Conservation (phyloP, 2,797 vertebrate species). For the Hirundo rustica region DNA sequence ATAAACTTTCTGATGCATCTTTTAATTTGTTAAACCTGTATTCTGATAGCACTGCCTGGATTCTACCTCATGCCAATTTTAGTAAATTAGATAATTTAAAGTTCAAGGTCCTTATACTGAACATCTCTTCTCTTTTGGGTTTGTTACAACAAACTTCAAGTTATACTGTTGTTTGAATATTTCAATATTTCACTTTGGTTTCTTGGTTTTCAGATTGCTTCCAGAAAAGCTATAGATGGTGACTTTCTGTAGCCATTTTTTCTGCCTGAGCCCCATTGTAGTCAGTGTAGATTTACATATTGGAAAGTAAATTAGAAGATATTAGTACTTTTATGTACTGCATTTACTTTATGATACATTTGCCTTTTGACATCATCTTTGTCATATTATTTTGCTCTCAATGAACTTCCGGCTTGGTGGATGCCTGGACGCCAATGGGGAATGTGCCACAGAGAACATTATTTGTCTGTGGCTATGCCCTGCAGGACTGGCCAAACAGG, state of each 20-base stretch:
- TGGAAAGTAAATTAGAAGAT: neutral
- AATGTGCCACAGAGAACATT: neutral
- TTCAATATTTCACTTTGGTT: neutral
- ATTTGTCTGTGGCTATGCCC: neutral
- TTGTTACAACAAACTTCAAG: neutral
- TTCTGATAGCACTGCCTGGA: neutral
- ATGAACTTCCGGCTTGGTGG: neutral
- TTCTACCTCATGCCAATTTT: neutral
- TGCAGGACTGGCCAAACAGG: conserved; percentile 15
- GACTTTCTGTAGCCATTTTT: neutral
- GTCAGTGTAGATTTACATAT: neutral
- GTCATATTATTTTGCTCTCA: neutral
- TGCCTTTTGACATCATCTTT: neutral
- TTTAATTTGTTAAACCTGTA: neutral
- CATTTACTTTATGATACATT: neutral
- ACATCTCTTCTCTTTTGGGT: neutral
- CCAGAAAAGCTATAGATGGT: neutral
- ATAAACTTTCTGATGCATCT: neutral
- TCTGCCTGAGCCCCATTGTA: neutral
- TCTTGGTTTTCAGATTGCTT: neutral
- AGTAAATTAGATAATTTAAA: neutral
- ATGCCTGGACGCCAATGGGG: neutral
- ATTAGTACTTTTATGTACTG: neutral
- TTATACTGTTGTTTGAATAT: neutral
- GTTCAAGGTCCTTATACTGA: neutral